Evolutionary conservation across 2,888 invertebrate species (phyloP).

Genomic region (Melinaea menophilus): DNA sequence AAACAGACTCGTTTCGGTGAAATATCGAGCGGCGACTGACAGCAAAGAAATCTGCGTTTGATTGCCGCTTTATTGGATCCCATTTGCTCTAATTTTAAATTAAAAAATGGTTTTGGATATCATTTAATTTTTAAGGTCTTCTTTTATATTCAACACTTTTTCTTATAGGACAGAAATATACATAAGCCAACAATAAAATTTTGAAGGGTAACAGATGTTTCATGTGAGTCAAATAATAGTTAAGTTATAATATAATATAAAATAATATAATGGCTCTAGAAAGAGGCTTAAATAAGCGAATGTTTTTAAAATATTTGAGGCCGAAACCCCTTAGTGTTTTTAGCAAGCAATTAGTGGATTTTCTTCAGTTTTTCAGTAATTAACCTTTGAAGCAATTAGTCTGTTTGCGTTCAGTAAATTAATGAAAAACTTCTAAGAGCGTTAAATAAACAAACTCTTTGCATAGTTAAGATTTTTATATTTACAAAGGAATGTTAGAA

Average conservation of each 20-base stretch:
- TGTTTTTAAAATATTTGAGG: not conserved
- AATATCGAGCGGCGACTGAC: constrained; percentile 33
- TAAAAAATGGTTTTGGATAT: constrained; percentile 2
- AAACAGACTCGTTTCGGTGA: constrained; percentile 28
- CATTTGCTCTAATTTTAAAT: constrained; percentile 12
- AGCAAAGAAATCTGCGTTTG: constrained; percentile 36
- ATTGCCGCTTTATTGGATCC: constrained; percentile 29
- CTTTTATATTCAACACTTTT: not conserved
- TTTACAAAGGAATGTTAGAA: not conserved
- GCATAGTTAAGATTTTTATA: constrained; percentile 1
- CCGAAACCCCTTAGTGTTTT: constrained; percentile 1
- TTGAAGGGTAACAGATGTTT: no score
- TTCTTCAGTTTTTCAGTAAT: constrained; percentile 19
- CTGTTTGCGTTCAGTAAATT: constrained; percentile 18
- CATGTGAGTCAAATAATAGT: no score
- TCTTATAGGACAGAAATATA: no score
- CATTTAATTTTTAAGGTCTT: constrained; percentile 1
- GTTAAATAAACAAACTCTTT: not conserved
- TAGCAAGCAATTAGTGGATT: not conserved
- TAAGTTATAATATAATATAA: not conserved
- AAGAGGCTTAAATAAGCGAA: not conserved
- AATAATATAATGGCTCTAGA: constrained; percentile 4
- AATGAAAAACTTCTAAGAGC: constrained; percentile 7
- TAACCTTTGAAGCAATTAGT: constrained; percentile 27
- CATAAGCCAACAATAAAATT: no score